Conservation (phyloP, 1,140 invertebrate genomes). For the Galendromus occidentalis region DNA sequence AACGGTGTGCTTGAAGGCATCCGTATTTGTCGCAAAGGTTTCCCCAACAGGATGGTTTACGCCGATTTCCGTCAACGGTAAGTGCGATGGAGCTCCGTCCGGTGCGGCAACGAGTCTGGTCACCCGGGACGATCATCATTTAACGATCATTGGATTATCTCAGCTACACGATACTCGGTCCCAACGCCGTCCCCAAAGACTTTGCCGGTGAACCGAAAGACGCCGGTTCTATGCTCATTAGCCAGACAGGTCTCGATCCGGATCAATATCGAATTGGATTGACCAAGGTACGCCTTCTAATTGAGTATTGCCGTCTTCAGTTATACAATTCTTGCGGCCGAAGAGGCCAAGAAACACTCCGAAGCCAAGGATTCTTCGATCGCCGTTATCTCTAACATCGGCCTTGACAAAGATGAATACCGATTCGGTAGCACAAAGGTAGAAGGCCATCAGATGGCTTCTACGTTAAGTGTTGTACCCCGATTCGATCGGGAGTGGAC, state of each 20-base stretch:
- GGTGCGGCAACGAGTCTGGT: not conserved
- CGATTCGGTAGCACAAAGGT: constrained; percentile 92
- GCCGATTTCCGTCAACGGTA: constrained; percentile 99
- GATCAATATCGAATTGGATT: constrained; percentile 83
- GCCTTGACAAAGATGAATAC: constrained; percentile 65
- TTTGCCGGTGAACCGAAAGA: constrained; percentile 59
- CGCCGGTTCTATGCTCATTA: constrained; percentile 55
- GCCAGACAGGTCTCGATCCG: constrained; percentile 52
- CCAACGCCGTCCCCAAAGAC: constrained; percentile 53
- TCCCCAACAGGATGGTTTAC: constrained; percentile 99
- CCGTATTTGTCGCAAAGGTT: constrained; percentile 99
- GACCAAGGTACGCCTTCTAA: constrained; percentile 62
- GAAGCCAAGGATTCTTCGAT: constrained; percentile 63
- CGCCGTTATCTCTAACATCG: constrained; percentile 52
- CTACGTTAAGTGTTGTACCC: not conserved
- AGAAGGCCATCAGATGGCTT: constrained; percentile 31
- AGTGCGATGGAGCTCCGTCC: not conserved
- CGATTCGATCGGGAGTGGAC: not conserved
- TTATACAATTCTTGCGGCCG: constrained; percentile 75
- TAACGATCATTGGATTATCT: constrained; percentile 14
- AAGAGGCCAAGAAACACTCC: constrained; percentile 41
- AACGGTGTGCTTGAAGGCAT: constrained; percentile 99
- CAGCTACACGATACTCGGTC: constrained; percentile 73
- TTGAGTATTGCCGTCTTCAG: constrained; percentile 28
- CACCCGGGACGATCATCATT: not conserved